These are phyloP conservation scores for Notarius quadriscutis DNA, from an alignment of 2,113 vertebrate species.

Conservation along the genomic window DNA sequence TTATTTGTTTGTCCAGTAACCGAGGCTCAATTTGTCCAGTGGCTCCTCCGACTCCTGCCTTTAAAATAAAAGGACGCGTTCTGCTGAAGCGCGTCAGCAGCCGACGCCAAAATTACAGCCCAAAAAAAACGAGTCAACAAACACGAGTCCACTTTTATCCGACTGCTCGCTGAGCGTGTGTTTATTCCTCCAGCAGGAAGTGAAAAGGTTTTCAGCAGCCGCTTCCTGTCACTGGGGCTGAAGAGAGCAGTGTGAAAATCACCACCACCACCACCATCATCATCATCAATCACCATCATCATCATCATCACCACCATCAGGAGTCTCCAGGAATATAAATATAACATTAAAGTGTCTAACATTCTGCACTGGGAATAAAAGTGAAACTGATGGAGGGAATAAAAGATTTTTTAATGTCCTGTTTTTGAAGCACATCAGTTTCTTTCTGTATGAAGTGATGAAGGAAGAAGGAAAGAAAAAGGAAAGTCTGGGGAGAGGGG, in stretches of 20 bases:
- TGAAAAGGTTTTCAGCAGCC: not conserved
- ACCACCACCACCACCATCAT: not conserved
- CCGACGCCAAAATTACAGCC: conserved; percentile 61
- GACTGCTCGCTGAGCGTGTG: conserved; percentile 44
- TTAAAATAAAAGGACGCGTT: conserved; percentile 74
- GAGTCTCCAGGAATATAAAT: not conserved
- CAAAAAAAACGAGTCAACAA: conserved; percentile 67
- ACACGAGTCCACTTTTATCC: conserved; percentile 61
- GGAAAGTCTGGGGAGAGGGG: not conserved
- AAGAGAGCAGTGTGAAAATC: not conserved
- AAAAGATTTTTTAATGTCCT: not conserved
- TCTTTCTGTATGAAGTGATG: conserved; percentile 1
- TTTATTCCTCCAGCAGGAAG: conserved; percentile 16
- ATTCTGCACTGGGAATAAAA: not conserved
- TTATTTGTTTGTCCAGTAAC: conserved; percentile 68
- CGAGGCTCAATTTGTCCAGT: conserved; percentile 44
- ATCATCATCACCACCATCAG: not conserved
- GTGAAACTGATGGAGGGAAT: not conserved
- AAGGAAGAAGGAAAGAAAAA: not conserved
- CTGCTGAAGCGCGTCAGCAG: conserved; percentile 67
- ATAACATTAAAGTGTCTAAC: not conserved
- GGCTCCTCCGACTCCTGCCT: conserved; percentile 55
- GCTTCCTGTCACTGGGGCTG: not conserved
- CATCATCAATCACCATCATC: not conserved
- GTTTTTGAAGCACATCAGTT: not conserved